These are phyloP conservation scores for Microctenopoma steveboyesi DNA, from an alignment of 2,797 vertebrate species.

Conservation along the genomic window DNA sequence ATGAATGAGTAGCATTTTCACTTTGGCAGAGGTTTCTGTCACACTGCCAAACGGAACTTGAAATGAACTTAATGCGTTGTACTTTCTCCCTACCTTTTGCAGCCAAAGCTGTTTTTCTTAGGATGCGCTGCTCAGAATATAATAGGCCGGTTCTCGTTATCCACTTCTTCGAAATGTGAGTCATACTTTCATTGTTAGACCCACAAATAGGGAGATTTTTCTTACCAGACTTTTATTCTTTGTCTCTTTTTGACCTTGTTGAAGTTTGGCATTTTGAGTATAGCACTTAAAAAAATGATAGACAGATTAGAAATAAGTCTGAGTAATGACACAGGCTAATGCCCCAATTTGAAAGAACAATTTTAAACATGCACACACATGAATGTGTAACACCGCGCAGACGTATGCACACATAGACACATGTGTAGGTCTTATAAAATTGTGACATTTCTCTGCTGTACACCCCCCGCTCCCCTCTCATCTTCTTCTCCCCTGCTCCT, in stretches of 20 bases:
- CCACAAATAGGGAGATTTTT: slow-evolving; percentile 34
- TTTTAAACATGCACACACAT: slow-evolving; percentile 39
- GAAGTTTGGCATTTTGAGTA: slow-evolving; percentile 45
- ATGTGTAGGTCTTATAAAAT: slow-evolving; percentile 48
- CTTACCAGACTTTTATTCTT: slow-evolving; percentile 4
- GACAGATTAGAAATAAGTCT: slow-evolving; percentile 44
- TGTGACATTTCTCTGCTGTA: slow-evolving; percentile 62
- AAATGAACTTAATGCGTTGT: slow-evolving; percentile 43
- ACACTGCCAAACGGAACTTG: slow-evolving; percentile 40
- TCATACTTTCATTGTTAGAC: slow-evolving; percentile 42
- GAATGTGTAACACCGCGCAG: too few species aligned
- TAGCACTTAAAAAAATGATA: slow-evolving; percentile 46
- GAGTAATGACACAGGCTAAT: slow-evolving; percentile 46
- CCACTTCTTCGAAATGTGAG: slow-evolving; percentile 31
- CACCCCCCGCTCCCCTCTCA: slow-evolving; percentile 32
- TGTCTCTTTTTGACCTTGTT: slow-evolving; percentile 50
- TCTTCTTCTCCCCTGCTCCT: slow-evolving; percentile 58
- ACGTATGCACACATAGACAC: slow-evolving; percentile 26
- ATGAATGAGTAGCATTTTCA: slow-evolving; percentile 2
- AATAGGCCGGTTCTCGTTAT: slow-evolving; percentile 37
- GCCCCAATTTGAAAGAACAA: slow-evolving; percentile 38
- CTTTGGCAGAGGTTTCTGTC: slow-evolving; percentile 21
- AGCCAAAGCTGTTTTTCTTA: slow-evolving; percentile 38
- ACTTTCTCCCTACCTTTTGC: slow-evolving; percentile 23
- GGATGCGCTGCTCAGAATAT: slow-evolving; percentile 15